Evolutionary conservation across 92 coral and sea anemone species (phyloP), one percentile per base, ranked within the genome.

Genomic region (Epizoanthus illoricatus): DNA sequence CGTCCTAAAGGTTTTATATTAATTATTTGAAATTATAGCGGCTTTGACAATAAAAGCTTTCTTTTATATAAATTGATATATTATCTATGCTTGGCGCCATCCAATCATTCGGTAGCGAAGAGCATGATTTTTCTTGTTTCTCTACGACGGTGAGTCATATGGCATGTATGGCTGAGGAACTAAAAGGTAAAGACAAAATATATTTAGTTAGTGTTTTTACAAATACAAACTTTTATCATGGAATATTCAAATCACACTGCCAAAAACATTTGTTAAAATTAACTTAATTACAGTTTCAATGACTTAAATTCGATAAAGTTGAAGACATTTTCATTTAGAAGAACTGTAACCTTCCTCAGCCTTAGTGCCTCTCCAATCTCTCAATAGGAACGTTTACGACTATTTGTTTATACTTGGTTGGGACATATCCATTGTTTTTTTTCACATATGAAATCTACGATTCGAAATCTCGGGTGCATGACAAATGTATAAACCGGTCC

Each of bases 151-250:
- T 68, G 73, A 3, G 13, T 68, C 73, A 19, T 68, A 68, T 2
- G 73, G 73, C 42, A 39, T 68, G 73, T 68, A 68, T 12, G 73
- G 73, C 9, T n/a, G 40, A 15, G 73, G 73, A 68, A 68, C 73
- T 68, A 19, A n/a, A 68, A 68, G 40, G 13, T 1, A 12, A 68
- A 68, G 7, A 16, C 18, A 16, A 68, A 18, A 68, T 7, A 8
- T 16, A 68, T 68, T 11, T 65, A 11, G 40, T 64, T 5, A 64
- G 33, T 20, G 23, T 63, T 10, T 6, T 63, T 12, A 63, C 2
- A 5, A 63, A 6, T 0, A 63, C 0, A 5, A 12, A 65, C 5
- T 28, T 12, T 2, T 24, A 11, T 65, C 40, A 1, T 11, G 11
- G 39, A 9, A 65, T 12, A 21, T 64, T 23, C 40, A 12, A n/a